Conservation (phyloP, 2,797 vertebrate genomes). For the Gymnothorax javanicus region DNA sequence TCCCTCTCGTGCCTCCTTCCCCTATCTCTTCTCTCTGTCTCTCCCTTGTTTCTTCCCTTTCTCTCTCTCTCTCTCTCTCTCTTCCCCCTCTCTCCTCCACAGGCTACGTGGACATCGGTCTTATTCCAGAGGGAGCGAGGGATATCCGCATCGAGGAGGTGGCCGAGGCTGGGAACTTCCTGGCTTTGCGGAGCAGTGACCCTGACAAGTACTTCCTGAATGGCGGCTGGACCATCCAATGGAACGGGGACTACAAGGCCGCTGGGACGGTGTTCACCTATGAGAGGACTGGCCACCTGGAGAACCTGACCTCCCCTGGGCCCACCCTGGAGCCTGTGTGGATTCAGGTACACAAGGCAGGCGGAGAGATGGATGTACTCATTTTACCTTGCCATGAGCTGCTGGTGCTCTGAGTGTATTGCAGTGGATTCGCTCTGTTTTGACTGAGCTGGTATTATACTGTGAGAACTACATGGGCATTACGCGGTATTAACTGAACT, state of each 20-base stretch:
- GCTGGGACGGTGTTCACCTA: constrained; percentile 94
- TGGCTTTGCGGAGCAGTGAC: constrained; percentile 86
- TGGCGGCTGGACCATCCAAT: constrained; percentile 94
- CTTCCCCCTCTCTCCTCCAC: constrained; percentile 24
- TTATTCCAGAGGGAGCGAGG: constrained; percentile 87
- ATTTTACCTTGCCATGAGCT: not conserved
- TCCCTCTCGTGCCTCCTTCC: constrained; percentile 11
- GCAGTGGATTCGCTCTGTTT: not conserved
- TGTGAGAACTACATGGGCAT: not conserved
- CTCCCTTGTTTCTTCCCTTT: constrained; percentile 17
- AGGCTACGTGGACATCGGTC: constrained; percentile 94
- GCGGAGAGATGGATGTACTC: not conserved
- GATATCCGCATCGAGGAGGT: constrained; percentile 90
- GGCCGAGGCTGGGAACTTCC: constrained; percentile 87
- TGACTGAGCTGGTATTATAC: not conserved
- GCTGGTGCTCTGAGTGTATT: not conserved
- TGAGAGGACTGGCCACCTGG: constrained; percentile 81
- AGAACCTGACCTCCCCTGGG: constrained; percentile 91
- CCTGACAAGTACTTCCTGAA: constrained; percentile 91
- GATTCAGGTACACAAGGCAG: constrained; percentile 83
- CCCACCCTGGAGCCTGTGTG: constrained; percentile 90
- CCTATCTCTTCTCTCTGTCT: not conserved
- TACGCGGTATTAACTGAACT: not conserved
- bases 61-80: not conserved
- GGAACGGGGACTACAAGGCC: constrained; percentile 90